These are phyloP conservation scores for Phylloscopus trochiloides DNA, from an alignment of 2,113 vertebrate genomes.

Conservation along the genomic window DNA sequence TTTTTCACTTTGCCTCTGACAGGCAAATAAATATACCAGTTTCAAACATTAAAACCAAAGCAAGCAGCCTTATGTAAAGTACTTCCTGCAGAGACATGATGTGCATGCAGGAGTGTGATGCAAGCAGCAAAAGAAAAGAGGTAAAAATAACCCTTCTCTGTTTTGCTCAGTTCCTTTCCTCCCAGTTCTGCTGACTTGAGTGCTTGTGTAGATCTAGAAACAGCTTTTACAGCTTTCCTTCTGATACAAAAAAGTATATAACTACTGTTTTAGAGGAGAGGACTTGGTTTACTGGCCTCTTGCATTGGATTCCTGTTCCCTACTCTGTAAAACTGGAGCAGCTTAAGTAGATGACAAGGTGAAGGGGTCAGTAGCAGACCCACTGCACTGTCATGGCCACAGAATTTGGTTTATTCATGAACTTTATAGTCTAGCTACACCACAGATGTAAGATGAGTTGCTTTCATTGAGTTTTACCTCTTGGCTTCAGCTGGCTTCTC, in stretches of 20 bases:
- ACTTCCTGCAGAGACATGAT: neutral
- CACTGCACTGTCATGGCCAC: neutral
- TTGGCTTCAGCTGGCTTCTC: neutral
- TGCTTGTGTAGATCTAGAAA: neutral
- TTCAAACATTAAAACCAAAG: neutral
- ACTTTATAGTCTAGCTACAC: neutral
- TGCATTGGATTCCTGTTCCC: neutral
- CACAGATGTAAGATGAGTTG: neutral
- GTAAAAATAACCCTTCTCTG: slow-evolving; percentile 17
- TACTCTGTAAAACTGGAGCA: neutral
- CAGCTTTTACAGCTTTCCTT: neutral
- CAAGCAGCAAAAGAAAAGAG: neutral
- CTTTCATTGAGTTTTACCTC: neutral
- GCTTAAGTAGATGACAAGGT: neutral
- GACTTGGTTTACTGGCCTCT: neutral
- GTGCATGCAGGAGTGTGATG: neutral
- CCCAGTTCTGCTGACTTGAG: neutral
- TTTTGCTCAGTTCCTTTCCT: slow-evolving; percentile 18
- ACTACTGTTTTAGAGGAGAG: neutral
- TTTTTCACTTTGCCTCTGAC: slow-evolving; percentile 5
- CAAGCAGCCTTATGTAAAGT: neutral
- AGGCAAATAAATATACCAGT: neutral
- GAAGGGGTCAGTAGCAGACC: neutral
- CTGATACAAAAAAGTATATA: neutral
- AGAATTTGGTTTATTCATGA: neutral